Percentiles rank a stretch among this genome's conserved stretches.
phyloP scores from a whole-genome alignment of 2,113 vertebrate genomes.

The Oncorhynchus mykiss region DNA sequence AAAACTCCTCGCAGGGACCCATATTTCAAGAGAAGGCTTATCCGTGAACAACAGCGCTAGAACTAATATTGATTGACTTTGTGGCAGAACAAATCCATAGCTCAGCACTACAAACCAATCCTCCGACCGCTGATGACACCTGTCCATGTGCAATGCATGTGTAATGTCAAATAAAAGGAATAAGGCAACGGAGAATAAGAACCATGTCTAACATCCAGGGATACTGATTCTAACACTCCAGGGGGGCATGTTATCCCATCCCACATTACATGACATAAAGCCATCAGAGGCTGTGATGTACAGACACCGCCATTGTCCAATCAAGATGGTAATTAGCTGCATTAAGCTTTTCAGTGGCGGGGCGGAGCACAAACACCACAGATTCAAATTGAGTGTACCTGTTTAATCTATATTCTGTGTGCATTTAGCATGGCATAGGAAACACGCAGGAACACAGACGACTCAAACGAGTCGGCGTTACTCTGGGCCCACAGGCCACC shows the following conservation, averaged over 20 bases:
- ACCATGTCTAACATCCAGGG: slow-evolving; percentile 14
- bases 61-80: neutral
- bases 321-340: slow-evolving; percentile 52
- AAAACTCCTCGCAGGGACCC: neutral
- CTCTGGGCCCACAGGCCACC: slow-evolving; percentile 32
- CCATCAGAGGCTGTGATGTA: slow-evolving; percentile 36
- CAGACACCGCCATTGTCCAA: slow-evolving; percentile 49
- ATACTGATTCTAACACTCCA: slow-evolving; percentile 22
- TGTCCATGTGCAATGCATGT: neutral
- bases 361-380: slow-evolving; percentile 25
- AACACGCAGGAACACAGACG: slow-evolving; percentile 4
- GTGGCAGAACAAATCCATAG: too few species aligned
- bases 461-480: slow-evolving; percentile 18
- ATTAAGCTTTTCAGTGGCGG: slow-evolving; percentile 35
- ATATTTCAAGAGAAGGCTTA: neutral
- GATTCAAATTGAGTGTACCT: slow-evolving; percentile 27
- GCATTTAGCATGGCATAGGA: slow-evolving; percentile 8
- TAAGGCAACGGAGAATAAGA: slow-evolving; percentile 1
- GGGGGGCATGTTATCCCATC: slow-evolving; percentile 24
- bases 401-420: slow-evolving; percentile 38
- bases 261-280: slow-evolving; percentile 47
- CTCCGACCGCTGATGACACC: neutral
- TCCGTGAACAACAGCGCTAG: neutral
- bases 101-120: neutral
- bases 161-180: neutral